Percentiles rank a stretch among this genome's conserved stretches.
These are phyloP conservation scores for Zoroaster sp. DNA, from an alignment of 53 echinoderm and acorn worm genomes.

Conservation along the genomic window DNA sequence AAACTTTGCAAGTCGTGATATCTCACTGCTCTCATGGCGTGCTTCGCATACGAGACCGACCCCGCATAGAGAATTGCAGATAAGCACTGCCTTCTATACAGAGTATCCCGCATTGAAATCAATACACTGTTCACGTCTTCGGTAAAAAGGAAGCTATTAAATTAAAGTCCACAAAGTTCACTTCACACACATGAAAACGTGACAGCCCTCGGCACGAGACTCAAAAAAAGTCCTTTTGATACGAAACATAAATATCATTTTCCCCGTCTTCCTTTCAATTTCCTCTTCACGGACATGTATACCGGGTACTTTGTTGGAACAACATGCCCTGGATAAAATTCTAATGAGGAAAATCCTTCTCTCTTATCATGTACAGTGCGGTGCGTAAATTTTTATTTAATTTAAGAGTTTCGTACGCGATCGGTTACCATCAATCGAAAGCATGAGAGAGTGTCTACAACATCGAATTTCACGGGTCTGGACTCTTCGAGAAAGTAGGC, in stretches of 20 bases:
- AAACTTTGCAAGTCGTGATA: background rate
- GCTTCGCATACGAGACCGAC: background rate
- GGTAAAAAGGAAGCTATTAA: background rate
- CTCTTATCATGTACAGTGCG: background rate
- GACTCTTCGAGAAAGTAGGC: background rate
- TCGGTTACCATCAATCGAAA: slow-evolving; percentile 21
- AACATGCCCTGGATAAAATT: background rate
- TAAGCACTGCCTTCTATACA: background rate
- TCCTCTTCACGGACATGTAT: background rate
- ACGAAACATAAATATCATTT: background rate
- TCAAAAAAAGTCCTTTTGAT: background rate
- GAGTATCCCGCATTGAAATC: background rate
- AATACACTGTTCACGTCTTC: background rate
- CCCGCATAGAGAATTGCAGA: background rate
- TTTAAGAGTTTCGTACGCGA: background rate
- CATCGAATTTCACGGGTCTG: background rate
- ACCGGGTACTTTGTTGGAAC: background rate
- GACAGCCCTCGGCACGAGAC: background rate
- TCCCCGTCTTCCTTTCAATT: background rate
- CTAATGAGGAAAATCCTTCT: background rate
- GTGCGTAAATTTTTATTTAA: background rate
- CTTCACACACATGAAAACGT: background rate
- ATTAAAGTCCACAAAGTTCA: background rate
- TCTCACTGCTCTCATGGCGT: background rate
- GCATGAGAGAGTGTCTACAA: background rate